Base-by-base conservation (phyloP, 1,140 invertebrate genomes). In the Brachionus rotundiformis region DNA sequence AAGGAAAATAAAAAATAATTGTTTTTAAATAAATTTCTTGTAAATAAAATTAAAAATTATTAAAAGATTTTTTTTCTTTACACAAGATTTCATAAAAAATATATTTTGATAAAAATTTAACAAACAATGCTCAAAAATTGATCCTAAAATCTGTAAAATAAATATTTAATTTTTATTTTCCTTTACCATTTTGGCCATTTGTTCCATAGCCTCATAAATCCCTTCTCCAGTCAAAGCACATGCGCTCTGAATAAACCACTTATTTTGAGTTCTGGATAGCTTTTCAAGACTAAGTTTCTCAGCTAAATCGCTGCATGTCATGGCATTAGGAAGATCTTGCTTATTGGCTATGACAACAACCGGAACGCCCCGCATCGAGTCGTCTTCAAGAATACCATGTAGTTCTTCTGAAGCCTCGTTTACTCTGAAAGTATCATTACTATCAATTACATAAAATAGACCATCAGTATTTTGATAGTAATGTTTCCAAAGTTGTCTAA, bases 121-220 rank as follows among this genome's bases (percentile, higher is more conserved):
- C n/a, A n/a, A n/a, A n/a, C n/a, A n/a, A n/a, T n/a, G n/a, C n/a
- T n/a, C n/a, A n/a, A n/a, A n/a, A n/a, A n/a, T n/a, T n/a, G n/a
- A n/a, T n/a, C n/a, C n/a, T n/a, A n/a, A n/a, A n/a, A n/a, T n/a
- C n/a, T n/a, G n/a, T n/a, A n/a, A n/a, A n/a, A n/a, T n/a, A 13
- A 36, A 36, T 2, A 41, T 19, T 16, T 36, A 68, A 16, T 36
- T 68, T 68, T 68, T 6, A 16, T 68, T 73, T 44, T 79, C 36
- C 59, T 71, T 65, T 31, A 65, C 59, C 61, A 81, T 63, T 16
- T 81, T 23, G n/a, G 19, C 98, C 84, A 99, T 91, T 96, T 97
- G 99, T 84, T 95, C 98, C 83, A 99, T 92, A 83, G 97, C 97
- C 90, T 99, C 97, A 87, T 95, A 96, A 49, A 99, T 92, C 83